Evolutionary conservation across 1,140 invertebrate genomes (phyloP).

Genomic region (Eupeodes corollae): DNA sequence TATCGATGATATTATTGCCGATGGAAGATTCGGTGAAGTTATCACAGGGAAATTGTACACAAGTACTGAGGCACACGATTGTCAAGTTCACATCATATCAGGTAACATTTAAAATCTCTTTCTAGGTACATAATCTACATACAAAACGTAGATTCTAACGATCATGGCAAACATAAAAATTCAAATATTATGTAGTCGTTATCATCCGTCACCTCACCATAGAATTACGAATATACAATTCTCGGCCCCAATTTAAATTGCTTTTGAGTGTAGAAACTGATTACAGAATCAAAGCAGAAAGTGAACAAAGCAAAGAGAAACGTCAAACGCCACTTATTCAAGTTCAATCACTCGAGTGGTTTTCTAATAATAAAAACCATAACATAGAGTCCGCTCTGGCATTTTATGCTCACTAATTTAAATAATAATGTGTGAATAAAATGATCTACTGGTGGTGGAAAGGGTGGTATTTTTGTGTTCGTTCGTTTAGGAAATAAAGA

Average conservation of each 20-base stretch:
- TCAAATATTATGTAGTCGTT: no score
- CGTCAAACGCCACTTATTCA: no score
- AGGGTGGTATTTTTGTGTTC: no score
- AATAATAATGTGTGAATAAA: background rate
- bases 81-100: slow-evolving; percentile 28
- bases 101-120: slow-evolving; percentile 10
- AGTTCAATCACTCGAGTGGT: background rate
- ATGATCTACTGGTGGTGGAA: background rate
- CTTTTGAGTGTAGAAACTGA: no score
- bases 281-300: background rate
- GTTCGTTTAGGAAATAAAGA: no score
- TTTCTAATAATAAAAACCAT: no score
- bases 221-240: no score
- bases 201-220: no score
- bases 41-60: slow-evolving; percentile 48
- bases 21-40: slow-evolving; percentile 65
- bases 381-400: slow-evolving; percentile 15
- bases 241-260: no score
- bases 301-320: slow-evolving; percentile 22
- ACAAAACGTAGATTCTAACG: no score
- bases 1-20: slow-evolving; percentile 50
- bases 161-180: no score
- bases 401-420: no score
- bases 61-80: slow-evolving; percentile 11
- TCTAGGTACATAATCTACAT: slow-evolving; percentile 6